These are phyloP conservation scores for Hybognathus amarus DNA, from an alignment of 2,797 vertebrate species.

Conservation along the genomic window DNA sequence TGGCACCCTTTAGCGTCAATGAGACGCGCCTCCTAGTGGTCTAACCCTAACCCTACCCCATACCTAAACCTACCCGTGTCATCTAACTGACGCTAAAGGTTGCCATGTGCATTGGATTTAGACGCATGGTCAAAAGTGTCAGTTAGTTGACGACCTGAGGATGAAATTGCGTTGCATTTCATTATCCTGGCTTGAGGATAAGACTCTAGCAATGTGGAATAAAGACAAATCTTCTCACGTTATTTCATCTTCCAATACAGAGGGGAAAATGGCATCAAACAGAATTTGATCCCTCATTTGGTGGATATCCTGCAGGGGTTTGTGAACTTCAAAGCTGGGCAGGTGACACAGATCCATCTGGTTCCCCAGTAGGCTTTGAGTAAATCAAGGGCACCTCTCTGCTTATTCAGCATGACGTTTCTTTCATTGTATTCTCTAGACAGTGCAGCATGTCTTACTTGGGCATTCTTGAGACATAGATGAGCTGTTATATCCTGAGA, in stretches of 20 bases:
- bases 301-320: slow-evolving; percentile 60
- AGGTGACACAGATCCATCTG: slow-evolving; percentile 60
- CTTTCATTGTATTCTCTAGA: slow-evolving; percentile 10
- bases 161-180: neutral
- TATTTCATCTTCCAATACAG: slow-evolving; percentile 53
- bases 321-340: slow-evolving; percentile 62
- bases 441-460: neutral
- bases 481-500: neutral
- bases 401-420: slow-evolving; percentile 23
- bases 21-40: too few species aligned
- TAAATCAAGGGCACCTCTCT: slow-evolving; percentile 41
- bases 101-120: too few species aligned
- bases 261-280: slow-evolving; percentile 64
- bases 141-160: too few species aligned
- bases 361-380: slow-evolving; percentile 38
- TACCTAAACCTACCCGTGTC: too few species aligned
- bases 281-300: slow-evolving; percentile 63
- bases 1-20: too few species aligned
- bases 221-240: slow-evolving; percentile 37
- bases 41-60: too few species aligned
- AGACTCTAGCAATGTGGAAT: slow-evolving; percentile 22
- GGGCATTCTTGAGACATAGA: neutral
- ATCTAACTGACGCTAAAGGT: too few species aligned
- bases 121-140: too few species aligned
- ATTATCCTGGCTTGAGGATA: slow-evolving; percentile 25